Percentiles rank a stretch among this genome's conserved stretches.
phyloP scores from a whole-genome alignment of 2,888 invertebrate species.

The Agrochola macilenta region DNA sequence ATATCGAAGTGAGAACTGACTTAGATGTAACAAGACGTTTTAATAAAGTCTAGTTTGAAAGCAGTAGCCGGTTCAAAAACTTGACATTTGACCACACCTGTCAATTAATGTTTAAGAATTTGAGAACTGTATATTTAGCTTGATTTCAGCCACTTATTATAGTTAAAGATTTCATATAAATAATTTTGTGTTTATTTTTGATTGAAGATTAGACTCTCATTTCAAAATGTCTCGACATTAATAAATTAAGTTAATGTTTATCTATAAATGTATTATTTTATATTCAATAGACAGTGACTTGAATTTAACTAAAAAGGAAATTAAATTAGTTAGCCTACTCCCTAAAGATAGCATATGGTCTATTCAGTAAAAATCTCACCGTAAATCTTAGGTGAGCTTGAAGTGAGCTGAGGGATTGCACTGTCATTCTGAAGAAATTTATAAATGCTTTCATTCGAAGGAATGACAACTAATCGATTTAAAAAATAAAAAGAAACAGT shows the following conservation, averaged over 20 bases:
- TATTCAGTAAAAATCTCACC: neutral
- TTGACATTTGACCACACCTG: constrained; percentile 38
- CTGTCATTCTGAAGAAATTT: neutral
- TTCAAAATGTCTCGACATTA: constrained; percentile 12
- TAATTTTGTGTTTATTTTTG: constrained; percentile 14
- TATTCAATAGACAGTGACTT: neutral
- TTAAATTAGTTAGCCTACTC: neutral
- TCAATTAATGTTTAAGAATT: constrained; percentile 31
- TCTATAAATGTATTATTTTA: neutral
- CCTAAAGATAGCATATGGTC: neutral
- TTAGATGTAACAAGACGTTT: constrained; percentile 49
- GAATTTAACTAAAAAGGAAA: neutral
- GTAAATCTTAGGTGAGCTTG: neutral
- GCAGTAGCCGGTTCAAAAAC: constrained; percentile 39
- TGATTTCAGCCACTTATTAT: constrained; percentile 13
- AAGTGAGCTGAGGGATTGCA: too few relatives aligned
- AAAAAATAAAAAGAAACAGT: constrained; percentile 6
- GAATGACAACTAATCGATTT: constrained; percentile 7
- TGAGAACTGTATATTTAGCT: constrained; percentile 29
- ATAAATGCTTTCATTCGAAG: neutral
- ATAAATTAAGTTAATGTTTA: neutral
- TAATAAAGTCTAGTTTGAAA: constrained; percentile 44
- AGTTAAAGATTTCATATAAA: constrained; percentile 1
- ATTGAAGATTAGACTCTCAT: constrained; percentile 10
- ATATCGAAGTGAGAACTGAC: constrained; percentile 23